Conservation (phyloP, 2,888 invertebrate species). For the Lasiommata megera region DNA sequence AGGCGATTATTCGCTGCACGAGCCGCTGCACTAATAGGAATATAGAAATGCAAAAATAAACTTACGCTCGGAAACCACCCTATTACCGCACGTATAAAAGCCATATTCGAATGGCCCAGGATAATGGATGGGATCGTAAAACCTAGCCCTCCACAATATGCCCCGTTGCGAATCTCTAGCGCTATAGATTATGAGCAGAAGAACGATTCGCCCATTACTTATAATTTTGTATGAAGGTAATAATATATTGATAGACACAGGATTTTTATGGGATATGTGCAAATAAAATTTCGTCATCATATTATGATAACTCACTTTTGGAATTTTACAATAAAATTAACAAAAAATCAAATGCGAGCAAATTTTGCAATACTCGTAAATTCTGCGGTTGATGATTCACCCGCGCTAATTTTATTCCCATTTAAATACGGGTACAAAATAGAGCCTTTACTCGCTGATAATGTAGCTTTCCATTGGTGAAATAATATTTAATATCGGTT, state of each 20-base stretch:
- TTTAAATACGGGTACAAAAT: too few relatives aligned
- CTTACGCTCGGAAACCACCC: constrained; percentile 20
- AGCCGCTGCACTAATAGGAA: constrained; percentile 74
- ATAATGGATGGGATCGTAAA: constrained; percentile 33
- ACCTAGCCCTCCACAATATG: constrained; percentile 59
- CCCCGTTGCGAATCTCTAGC: constrained; percentile 31
- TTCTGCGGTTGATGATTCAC: too few relatives aligned
- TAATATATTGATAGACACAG: background rate
- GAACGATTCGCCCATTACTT: background rate
- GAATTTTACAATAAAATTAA: too few relatives aligned
- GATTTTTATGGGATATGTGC: too few relatives aligned
- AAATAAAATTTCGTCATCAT: too few relatives aligned
- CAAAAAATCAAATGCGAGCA: too few relatives aligned
- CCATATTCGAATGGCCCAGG: constrained; percentile 33
- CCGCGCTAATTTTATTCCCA: too few relatives aligned
- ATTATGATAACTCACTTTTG: too few relatives aligned
- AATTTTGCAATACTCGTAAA: too few relatives aligned
- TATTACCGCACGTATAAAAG: constrained; percentile 39
- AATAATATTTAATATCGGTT: too few relatives aligned
- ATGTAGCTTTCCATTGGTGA: too few relatives aligned
- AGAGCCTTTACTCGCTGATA: too few relatives aligned
- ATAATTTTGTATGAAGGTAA: background rate
- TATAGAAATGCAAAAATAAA: constrained; percentile 46
- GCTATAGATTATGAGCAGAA: background rate
- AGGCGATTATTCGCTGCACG: constrained; percentile 78